phyloP scores from a whole-genome alignment of 2,888 invertebrate genomes.

The Bruchidius siliquastri region DNA sequence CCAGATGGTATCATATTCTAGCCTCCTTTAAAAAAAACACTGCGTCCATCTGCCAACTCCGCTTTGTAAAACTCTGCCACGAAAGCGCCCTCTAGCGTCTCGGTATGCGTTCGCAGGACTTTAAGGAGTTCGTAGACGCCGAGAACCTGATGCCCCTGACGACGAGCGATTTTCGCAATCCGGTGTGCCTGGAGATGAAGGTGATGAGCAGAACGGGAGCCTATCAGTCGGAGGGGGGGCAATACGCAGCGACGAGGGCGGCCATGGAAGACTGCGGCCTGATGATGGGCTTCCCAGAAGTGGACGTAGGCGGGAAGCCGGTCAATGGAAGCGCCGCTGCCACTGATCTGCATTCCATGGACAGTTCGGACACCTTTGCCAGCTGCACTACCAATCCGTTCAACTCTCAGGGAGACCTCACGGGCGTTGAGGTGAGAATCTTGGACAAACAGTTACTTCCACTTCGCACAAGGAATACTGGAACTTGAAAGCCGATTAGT shows the following conservation, averaged over 20 bases:
- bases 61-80: too few relatives aligned
- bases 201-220: slow-evolving; percentile 47
- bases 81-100: background rate
- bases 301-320: slow-evolving; percentile 35
- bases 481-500: too few relatives aligned
- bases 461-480: too few relatives aligned
- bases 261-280: background rate
- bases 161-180: slow-evolving; percentile 78
- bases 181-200: slow-evolving; percentile 77
- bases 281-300: slow-evolving; percentile 23
- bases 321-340: slow-evolving; percentile 37
- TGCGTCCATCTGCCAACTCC: background rate
- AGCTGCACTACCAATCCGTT: slow-evolving; percentile 95
- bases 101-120: slow-evolving; percentile 57
- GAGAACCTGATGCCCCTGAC: slow-evolving; percentile 83
- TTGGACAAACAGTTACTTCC: too few relatives aligned
- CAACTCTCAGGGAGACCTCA: slow-evolving; percentile 66
- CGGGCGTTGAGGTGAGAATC: slow-evolving; percentile 14
- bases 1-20: too few relatives aligned
- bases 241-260: background rate
- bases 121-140: slow-evolving; percentile 87
- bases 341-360: slow-evolving; percentile 56
- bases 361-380: slow-evolving; percentile 91
- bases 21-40: too few relatives aligned
- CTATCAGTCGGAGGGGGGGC: slow-evolving; percentile 7